Percentiles rank a stretch among this genome's conserved stretches.
Evolutionary conservation across 2,113 vertebrate species (phyloP).

Genomic region (Arvicanthis niloticus): DNA sequence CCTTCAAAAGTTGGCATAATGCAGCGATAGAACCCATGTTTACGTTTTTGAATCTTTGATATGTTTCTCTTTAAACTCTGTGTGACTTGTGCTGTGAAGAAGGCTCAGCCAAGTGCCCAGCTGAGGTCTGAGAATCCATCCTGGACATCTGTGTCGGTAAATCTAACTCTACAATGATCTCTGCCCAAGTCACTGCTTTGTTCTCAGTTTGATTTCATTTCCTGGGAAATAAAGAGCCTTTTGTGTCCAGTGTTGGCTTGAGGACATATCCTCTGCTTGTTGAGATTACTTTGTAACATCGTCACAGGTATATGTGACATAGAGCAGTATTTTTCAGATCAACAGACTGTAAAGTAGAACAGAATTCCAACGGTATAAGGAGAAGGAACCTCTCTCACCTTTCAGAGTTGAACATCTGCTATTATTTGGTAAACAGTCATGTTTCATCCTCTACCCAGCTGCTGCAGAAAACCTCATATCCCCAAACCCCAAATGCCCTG

Average conservation of each 20-base stretch:
- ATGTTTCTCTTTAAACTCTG: neutral
- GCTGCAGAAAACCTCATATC: neutral
- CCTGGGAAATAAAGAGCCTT: constrained; percentile 34
- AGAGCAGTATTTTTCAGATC: constrained; percentile 34
- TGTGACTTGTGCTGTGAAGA: neutral
- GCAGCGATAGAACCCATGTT: neutral
- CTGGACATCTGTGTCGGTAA: neutral
- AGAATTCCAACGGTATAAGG: constrained; percentile 24
- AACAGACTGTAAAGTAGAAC: constrained; percentile 27
- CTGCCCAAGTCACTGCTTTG: neutral
- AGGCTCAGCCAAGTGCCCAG: neutral
- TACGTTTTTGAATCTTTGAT: constrained; percentile 12
- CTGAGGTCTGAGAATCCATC: neutral
- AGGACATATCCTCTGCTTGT: constrained; percentile 27
- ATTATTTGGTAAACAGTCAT: constrained; percentile 56
- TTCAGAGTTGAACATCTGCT: constrained; percentile 54
- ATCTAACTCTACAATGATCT: neutral
- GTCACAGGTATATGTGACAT: neutral
- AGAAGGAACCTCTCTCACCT: constrained; percentile 33
- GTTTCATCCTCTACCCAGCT: constrained; percentile 25
- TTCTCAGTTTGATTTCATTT: constrained; percentile 49
- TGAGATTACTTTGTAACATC: neutral
- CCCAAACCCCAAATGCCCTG: constrained; percentile 29
- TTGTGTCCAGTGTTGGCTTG: neutral
- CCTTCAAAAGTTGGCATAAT: neutral